phyloP scores from a whole-genome alignment of 1,140 invertebrate genomes.

The Archegozetes longisetosus region DNA sequence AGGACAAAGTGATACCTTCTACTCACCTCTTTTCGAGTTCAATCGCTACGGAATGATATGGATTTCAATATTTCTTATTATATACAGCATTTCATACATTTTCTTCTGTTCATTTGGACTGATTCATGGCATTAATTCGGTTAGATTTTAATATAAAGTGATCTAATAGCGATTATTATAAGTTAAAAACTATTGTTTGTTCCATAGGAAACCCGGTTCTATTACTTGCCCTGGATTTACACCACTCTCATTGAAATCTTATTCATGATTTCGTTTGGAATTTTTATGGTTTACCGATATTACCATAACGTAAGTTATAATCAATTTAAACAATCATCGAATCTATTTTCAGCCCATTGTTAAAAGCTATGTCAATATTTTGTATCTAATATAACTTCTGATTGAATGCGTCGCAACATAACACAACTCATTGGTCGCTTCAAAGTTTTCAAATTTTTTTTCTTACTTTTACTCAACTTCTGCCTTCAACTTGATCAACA shows the following conservation, averaged over 20 bases:
- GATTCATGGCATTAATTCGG: slow-evolving; percentile 14
- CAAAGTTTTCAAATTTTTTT: too few relatives aligned
- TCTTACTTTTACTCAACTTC: too few relatives aligned
- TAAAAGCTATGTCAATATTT: too few relatives aligned
- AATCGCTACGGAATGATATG: slow-evolving; percentile 4
- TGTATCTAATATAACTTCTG: too few relatives aligned
- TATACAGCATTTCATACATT: slow-evolving; percentile 13
- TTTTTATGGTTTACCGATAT: slow-evolving; percentile 15
- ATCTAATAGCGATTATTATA: background rate
- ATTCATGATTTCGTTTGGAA: slow-evolving; percentile 2
- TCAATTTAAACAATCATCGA: too few relatives aligned
- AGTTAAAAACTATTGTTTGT: background rate
- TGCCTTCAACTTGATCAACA: too few relatives aligned
- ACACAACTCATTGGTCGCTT: too few relatives aligned
- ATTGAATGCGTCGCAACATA: too few relatives aligned
- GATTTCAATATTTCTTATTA: slow-evolving; percentile 2
- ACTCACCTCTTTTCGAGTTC: slow-evolving; percentile 16
- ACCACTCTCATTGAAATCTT: slow-evolving; percentile 12
- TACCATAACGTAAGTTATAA: slow-evolving; percentile 16
- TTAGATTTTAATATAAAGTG: slow-evolving; percentile 6
- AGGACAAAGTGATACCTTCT: slow-evolving; percentile 13
- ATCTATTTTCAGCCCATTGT: too few relatives aligned
- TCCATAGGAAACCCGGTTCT: slow-evolving; percentile 16
- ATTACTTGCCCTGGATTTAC: slow-evolving; percentile 15
- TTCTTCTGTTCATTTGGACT: slow-evolving; percentile 11